These are phyloP conservation scores for Hypotaenidia okinawae DNA, from an alignment of 2,797 vertebrate genomes.

Conservation along the genomic window DNA sequence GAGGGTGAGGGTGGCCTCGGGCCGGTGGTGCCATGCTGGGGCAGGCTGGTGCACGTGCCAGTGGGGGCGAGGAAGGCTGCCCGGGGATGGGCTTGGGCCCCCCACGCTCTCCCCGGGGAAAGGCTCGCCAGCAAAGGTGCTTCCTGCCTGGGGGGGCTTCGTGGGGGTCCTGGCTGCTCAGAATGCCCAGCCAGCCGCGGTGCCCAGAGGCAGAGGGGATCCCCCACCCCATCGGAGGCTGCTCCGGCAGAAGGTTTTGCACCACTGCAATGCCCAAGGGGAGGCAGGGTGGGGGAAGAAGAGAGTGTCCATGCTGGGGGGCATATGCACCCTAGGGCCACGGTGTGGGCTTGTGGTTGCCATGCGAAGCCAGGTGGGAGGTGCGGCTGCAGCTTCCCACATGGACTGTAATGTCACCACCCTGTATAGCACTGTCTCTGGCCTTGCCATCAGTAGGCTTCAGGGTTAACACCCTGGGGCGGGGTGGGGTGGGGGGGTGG, in stretches of 20 bases:
- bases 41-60: not conserved
- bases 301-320: accelerated
- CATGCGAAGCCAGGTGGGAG: not conserved
- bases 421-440: accelerated
- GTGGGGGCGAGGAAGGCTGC: not conserved
- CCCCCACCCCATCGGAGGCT: accelerated
- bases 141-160: not conserved
- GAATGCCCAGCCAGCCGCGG: not conserved
- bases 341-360: accelerated
- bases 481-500: not conserved
- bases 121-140: not conserved
- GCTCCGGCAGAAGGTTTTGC: not conserved
- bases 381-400: not conserved
- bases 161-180: not conserved
- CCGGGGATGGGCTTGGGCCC: not conserved
- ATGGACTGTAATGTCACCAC: accelerated
- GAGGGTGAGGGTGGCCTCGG: not conserved
- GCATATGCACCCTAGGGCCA: accelerated
- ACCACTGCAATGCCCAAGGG: accelerated
- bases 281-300: no score
- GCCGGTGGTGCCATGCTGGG: not conserved
- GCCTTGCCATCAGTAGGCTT: not conserved
- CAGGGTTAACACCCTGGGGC: not conserved
- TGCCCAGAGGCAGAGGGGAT: not conserved
- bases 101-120: not conserved